phyloP scores from a whole-genome alignment of 1,140 invertebrate genomes.

The Marisa cornuarietis region DNA sequence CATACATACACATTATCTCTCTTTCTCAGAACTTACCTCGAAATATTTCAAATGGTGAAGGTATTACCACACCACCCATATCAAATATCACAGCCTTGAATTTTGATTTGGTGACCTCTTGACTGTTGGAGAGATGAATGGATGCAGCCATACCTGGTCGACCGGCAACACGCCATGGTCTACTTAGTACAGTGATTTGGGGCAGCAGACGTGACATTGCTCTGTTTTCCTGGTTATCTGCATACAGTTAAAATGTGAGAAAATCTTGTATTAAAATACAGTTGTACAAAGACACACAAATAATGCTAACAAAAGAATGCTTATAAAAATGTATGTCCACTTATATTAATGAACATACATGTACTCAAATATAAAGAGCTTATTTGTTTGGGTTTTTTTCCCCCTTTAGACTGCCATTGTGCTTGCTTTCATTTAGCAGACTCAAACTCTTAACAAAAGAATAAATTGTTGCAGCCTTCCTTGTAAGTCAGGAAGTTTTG shows the following conservation, averaged over 20 bases:
- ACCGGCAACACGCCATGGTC: neutral
- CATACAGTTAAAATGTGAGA: neutral
- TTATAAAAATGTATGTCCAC: neutral
- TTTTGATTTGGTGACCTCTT: neutral
- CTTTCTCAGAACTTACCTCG: slow-evolving; percentile 38
- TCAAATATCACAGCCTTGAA: slow-evolving; percentile 66
- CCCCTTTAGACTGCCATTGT: no score
- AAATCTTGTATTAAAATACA: no score
- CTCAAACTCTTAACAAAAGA: no score
- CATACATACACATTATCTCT: neutral
- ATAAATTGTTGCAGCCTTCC: no score
- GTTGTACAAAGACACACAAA: neutral
- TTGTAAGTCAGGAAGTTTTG: no score
- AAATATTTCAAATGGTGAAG: slow-evolving; percentile 56
- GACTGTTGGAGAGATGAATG: neutral
- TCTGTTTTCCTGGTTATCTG: neutral
- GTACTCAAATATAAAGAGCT: no score
- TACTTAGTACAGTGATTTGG: slow-evolving; percentile 5
- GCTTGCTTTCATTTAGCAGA: no score
- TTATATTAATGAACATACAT: no score
- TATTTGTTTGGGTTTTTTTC: no score
- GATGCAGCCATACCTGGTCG: neutral
- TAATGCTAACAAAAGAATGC: neutral
- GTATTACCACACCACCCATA: slow-evolving; percentile 65
- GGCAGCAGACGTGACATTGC: slow-evolving; percentile 10